Evolutionary conservation across 2,888 invertebrate genomes (phyloP).

Genomic region (Terebella lapidaria): DNA sequence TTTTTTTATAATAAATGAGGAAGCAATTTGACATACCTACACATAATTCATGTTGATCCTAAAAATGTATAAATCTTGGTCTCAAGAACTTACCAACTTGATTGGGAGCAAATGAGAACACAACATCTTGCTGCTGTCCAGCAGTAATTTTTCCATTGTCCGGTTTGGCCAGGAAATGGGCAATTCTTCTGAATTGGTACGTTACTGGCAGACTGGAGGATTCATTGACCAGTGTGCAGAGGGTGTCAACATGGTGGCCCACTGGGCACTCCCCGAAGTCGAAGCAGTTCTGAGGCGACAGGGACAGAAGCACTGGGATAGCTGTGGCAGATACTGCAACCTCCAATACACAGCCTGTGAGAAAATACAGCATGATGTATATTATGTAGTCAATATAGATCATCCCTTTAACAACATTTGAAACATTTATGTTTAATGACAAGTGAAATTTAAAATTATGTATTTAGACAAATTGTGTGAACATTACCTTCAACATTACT

Average conservation of each 20-base stretch:
- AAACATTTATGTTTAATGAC: neutral
- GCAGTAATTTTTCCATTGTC: conserved; percentile 45
- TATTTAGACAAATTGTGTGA: neutral
- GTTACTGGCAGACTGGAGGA: conserved; percentile 40
- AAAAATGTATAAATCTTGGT: neutral
- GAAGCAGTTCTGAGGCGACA: conserved; percentile 37
- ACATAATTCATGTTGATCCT: neutral
- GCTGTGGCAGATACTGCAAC: conserved; percentile 53
- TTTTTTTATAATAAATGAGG: no score
- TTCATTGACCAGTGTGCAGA: conserved; percentile 45
- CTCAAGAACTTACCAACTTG: conserved; percentile 42
- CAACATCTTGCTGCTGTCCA: conserved; percentile 41
- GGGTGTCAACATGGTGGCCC: conserved; percentile 42
- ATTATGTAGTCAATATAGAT: neutral
- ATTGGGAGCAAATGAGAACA: conserved; percentile 50
- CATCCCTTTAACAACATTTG: no score
- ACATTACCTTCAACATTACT: neutral
- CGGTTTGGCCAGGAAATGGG: conserved; percentile 48
- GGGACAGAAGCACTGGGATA: conserved; percentile 44
- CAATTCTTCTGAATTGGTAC: conserved; percentile 47
- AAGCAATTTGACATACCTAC: neutral
- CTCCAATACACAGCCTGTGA: conserved; percentile 30
- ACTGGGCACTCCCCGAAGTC: conserved; percentile 50
- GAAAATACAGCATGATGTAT: no score
- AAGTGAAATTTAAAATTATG: neutral